Evolutionary conservation across 2,888 invertebrate genomes (phyloP).

Genomic region (Neocrepidodera transversa): DNA sequence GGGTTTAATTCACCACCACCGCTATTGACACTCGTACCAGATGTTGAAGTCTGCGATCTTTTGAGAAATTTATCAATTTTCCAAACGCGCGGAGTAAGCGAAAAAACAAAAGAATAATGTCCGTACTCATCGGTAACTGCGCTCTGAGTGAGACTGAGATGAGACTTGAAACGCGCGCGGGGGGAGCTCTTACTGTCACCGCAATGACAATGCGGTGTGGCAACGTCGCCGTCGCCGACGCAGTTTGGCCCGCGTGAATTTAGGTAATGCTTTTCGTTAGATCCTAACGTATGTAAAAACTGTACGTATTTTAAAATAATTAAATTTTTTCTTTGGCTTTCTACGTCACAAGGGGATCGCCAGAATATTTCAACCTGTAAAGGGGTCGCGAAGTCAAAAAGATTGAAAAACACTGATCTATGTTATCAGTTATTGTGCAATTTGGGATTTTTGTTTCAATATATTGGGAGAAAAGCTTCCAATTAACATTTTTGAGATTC

Average conservation of each 20-base stretch:
- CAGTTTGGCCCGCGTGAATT: too few relatives aligned
- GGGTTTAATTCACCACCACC: too few relatives aligned
- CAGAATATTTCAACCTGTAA: too few relatives aligned
- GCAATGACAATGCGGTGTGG: background rate
- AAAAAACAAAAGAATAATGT: conserved; percentile 11
- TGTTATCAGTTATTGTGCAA: too few relatives aligned
- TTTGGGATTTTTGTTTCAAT: too few relatives aligned
- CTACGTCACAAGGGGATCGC: conserved; percentile 1
- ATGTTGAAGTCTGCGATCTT: conserved; percentile 30
- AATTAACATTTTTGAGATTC: too few relatives aligned
- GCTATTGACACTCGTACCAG: conserved; percentile 19
- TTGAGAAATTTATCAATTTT: conserved; percentile 39
- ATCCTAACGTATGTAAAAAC: too few relatives aligned
- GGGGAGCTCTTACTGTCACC: background rate
- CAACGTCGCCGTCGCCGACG: too few relatives aligned
- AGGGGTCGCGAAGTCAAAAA: background rate
- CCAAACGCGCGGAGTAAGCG: conserved; percentile 29
- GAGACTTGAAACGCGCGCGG: background rate
- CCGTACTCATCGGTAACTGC: conserved; percentile 13
- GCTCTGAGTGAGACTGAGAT: background rate
- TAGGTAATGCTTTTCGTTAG: too few relatives aligned
- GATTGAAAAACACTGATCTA: conserved; percentile 6
- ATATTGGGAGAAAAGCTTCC: too few relatives aligned
- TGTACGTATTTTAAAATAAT: background rate
- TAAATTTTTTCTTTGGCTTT: background rate